These are phyloP conservation scores for Sebastes oblongus DNA, from an alignment of 2,797 vertebrate genomes.

Conservation along the genomic window DNA sequence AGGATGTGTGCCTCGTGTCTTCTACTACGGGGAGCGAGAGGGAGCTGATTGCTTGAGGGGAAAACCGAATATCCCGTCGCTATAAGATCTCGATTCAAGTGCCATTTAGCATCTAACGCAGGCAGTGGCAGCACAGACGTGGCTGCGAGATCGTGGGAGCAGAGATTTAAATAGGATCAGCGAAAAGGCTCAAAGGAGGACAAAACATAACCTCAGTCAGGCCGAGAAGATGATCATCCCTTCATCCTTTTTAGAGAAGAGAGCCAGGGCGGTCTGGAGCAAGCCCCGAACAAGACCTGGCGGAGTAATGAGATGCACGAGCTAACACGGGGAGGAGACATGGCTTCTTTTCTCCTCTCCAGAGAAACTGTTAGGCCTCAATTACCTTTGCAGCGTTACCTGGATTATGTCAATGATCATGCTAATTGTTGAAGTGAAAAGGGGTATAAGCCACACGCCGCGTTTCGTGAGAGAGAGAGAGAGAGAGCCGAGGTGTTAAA, in stretches of 20 bases:
- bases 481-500: conserved; percentile 3
- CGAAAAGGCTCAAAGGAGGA: conserved; percentile 17
- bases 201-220: conserved; percentile 19
- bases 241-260: conserved; percentile 18
- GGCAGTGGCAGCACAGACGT: conserved; percentile 26
- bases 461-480: conserved; percentile 31
- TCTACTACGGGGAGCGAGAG: conserved; percentile 24
- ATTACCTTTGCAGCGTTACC: conserved; percentile 39
- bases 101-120: conserved; percentile 69
- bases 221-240: conserved; percentile 25
- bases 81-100: conserved; percentile 62
- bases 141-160: conserved; percentile 41
- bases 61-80: conserved; percentile 47
- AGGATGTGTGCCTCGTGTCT: conserved; percentile 16
- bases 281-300: conserved; percentile 27
- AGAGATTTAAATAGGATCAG: conserved; percentile 58
- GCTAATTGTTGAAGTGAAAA: conserved; percentile 25
- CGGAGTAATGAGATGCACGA: conserved; percentile 44
- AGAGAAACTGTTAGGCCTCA: conserved; percentile 25
- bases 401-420: conserved; percentile 47
- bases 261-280: conserved; percentile 26
- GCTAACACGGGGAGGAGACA: conserved; percentile 7
- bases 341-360: conserved; percentile 2
- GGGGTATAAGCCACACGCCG: conserved; percentile 8
- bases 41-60: conserved; percentile 38